Evolutionary conservation across 2,888 invertebrate genomes (phyloP).

Genomic region (Mycalesis mineus): DNA sequence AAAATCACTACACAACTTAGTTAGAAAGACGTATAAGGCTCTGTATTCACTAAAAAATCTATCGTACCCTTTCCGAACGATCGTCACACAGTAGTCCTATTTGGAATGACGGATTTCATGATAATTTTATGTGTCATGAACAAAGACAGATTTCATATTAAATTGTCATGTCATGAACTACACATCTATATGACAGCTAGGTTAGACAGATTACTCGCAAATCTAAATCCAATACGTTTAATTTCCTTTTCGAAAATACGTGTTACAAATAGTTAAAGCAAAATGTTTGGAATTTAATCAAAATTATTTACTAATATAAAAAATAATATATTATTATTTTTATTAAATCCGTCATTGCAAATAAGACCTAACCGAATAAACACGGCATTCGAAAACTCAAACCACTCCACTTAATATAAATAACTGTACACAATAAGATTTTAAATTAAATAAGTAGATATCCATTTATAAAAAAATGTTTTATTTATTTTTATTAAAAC

Average conservation of each 20-base stretch:
- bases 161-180: no score
- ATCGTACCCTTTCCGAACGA: constrained; percentile 36
- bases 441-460: constrained; percentile 63
- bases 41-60: constrained; percentile 30
- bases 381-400: constrained; percentile 47
- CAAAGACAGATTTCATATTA: no score
- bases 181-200: no score
- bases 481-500: constrained; percentile 36
- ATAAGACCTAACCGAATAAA: constrained; percentile 38
- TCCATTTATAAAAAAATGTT: constrained; percentile 46
- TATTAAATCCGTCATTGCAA: not conserved
- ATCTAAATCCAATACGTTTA: no score
- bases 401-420: constrained; percentile 45
- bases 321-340: no score
- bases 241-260: no score
- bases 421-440: constrained; percentile 50
- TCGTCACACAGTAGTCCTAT: constrained; percentile 29
- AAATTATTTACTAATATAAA: no score
- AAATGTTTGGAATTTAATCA: no score
- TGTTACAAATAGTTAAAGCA: no score
- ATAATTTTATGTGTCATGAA: no score
- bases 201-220: no score
- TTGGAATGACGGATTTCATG: not conserved
- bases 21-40: constrained; percentile 33
- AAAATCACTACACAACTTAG: constrained; percentile 40